Evolutionary conservation across 2,797 vertebrate genomes (phyloP), one percentile per base, ranked within the genome.

Genomic region (Crotalus adamanteus): DNA sequence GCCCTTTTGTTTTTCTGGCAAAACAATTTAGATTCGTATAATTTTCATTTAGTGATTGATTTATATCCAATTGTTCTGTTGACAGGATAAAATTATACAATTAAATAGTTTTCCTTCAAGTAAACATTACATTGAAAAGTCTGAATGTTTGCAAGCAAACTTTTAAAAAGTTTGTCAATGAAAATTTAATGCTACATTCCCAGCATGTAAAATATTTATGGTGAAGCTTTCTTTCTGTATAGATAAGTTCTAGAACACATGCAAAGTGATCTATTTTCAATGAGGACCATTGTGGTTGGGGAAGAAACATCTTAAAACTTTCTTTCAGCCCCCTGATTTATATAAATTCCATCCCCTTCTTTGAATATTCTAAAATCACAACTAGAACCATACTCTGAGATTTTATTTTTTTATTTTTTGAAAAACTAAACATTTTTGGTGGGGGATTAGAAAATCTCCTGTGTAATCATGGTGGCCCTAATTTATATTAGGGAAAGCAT

Each of bases 51-150:
- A 83, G 20, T 83, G 42, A 47, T 83, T 83, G 42, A 25, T 83
- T 47, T 83, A 47, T 83, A 83, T 25, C 42, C 42, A 47, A 83
- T 25, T 83, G 37, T 83, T 83, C 42, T 83, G 37, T 25, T 47
- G 73, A 83, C 37, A 83, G 37, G 42, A 47, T 25, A 12, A 42
- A 87, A 94, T 95, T 86, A 14, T 13, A 92, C 85, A 86, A 89
- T 92, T 94, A 94, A 95, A 94, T 92, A 60, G 93, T 94, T 83
- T 96, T 94, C 57, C 53, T 90, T 28, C 89, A 90, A 57, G 86
- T 93, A 93, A 89, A 88, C 9, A 51, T 91, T 65, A 31, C 56
- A 89, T 26, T 95, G 89, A 90, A 37, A 91, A 55, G 55, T 92
- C 93, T 92, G 88, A 91, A 93, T 93, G 92, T 89, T 93, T 69